Evolutionary conservation across 2,888 invertebrate genomes (phyloP).

Genomic region (Lamellibrachia satsuma): DNA sequence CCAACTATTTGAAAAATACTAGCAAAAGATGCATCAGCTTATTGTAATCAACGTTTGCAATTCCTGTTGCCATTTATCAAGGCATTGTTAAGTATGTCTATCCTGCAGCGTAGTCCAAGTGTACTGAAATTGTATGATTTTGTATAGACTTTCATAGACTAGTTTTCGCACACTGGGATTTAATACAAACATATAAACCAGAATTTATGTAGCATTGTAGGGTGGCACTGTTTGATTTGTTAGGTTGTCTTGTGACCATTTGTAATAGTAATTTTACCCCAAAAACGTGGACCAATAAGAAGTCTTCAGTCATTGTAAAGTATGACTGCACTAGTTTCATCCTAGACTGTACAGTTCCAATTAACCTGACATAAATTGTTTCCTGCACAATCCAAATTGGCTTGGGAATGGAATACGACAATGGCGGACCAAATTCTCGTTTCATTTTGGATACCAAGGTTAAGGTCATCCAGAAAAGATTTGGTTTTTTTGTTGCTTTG

Average conservation of each 20-base stretch:
- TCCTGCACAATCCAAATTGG: background rate
- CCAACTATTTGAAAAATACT: background rate
- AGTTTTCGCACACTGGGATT: background rate
- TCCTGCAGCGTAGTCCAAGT: background rate
- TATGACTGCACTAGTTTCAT: background rate
- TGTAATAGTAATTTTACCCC: background rate
- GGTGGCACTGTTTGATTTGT: background rate
- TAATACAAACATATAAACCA: background rate
- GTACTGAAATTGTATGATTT: background rate
- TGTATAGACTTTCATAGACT: too few species aligned
- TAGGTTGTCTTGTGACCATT: background rate
- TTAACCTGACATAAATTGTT: background rate
- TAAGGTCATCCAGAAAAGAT: background rate
- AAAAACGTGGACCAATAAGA: background rate
- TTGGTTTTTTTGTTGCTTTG: background rate
- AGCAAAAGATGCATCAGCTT: background rate
- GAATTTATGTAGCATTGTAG: background rate
- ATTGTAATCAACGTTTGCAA: background rate
- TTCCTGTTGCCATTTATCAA: background rate
- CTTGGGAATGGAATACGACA: background rate
- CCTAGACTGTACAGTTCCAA: background rate
- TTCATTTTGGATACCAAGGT: background rate
- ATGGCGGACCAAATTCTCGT: background rate
- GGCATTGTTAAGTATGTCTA: background rate
- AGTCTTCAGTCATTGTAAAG: background rate